Conservation (phyloP, 2,113 vertebrate species). For the Pimephales promelas region DNA sequence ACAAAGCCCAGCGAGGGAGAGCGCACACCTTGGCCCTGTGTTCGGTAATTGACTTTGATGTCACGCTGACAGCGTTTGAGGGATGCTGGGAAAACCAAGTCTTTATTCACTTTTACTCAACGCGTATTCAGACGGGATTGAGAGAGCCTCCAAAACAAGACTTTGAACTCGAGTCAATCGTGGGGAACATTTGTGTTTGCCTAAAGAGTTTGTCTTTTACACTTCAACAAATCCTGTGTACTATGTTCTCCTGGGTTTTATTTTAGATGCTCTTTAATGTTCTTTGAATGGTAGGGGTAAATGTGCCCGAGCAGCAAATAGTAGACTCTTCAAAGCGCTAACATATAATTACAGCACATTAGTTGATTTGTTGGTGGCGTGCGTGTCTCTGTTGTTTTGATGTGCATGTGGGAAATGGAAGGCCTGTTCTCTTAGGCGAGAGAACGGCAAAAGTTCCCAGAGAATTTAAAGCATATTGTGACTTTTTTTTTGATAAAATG, state of each 20-base stretch:
- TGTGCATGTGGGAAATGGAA: conserved; percentile 41
- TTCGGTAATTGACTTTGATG: conserved; percentile 58
- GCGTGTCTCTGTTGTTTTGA: conserved; percentile 41
- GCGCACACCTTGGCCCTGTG: conserved; percentile 33
- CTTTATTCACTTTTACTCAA: conserved; percentile 43
- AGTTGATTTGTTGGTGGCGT: conserved; percentile 44
- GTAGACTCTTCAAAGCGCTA: conserved; percentile 22
- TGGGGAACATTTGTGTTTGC: neutral
- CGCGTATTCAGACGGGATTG: conserved; percentile 23
- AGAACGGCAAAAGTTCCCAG: conserved; percentile 41
- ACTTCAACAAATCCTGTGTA: neutral
- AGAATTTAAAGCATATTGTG: conserved; percentile 38
- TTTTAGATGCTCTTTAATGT: conserved; percentile 33
- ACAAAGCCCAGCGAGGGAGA: conserved; percentile 40
- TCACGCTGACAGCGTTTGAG: neutral
- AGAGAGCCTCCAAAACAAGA: conserved; percentile 2
- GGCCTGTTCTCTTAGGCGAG: conserved; percentile 22
- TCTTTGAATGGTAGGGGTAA: conserved; percentile 21
- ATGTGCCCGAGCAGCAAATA: conserved; percentile 31
- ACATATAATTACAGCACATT: conserved; percentile 28
- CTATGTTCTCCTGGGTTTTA: conserved; percentile 15
- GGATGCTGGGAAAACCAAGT: conserved; percentile 22
- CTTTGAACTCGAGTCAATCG: conserved; percentile 3
- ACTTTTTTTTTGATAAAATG: neutral
- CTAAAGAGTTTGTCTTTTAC: neutral